phyloP scores from a whole-genome alignment of 1,140 invertebrate genomes.

The Atopsyche davidsoni region DNA sequence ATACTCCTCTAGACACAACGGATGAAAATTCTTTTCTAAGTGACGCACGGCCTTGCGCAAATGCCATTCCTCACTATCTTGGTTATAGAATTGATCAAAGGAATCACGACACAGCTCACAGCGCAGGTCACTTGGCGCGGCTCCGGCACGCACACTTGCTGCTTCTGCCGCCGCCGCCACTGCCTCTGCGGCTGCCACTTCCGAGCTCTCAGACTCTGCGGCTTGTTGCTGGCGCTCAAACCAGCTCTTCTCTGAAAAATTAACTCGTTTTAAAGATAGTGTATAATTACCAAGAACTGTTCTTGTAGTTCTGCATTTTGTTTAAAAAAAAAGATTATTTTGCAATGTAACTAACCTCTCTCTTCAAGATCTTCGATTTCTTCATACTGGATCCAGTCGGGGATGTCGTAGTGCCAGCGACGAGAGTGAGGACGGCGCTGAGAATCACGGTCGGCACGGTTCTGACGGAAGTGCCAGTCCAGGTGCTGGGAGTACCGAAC shows the following conservation, averaged over 20 bases:
- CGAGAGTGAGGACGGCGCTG: conserved; percentile 74
- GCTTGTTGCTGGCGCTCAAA: conserved; percentile 69
- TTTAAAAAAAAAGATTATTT: too few species aligned
- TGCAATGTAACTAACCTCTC: conserved; percentile 63
- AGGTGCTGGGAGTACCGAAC: conserved; percentile 87
- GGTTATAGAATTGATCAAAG: conserved; percentile 91
- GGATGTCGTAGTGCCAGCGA: conserved; percentile 83
- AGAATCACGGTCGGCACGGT: conserved; percentile 79
- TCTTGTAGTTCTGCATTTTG: too few species aligned
- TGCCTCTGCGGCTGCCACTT: conserved; percentile 37
- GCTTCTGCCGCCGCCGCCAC: conserved; percentile 48
- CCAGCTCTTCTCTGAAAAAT: conserved; percentile 74
- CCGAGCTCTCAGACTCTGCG: conserved; percentile 36
- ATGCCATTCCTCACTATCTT: conserved; percentile 96
- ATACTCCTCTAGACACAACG: conserved; percentile 83
- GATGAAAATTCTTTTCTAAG: conserved; percentile 81
- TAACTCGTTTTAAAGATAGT: too few species aligned
- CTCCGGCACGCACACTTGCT: conserved; percentile 57
- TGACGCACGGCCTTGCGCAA: conserved; percentile 73
- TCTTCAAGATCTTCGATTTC: conserved; percentile 91
- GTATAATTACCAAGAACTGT: too few species aligned
- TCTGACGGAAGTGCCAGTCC: conserved; percentile 96
- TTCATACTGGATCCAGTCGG: conserved; percentile 92
- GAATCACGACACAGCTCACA: conserved; percentile 87
- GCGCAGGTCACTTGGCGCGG: conserved; percentile 49